A percentile compares a stretch with the other conserved stretches of the same genome.
phyloP scores from a whole-genome alignment of 1,140 invertebrate genomes.

The Hydropsyche tenuis region DNA sequence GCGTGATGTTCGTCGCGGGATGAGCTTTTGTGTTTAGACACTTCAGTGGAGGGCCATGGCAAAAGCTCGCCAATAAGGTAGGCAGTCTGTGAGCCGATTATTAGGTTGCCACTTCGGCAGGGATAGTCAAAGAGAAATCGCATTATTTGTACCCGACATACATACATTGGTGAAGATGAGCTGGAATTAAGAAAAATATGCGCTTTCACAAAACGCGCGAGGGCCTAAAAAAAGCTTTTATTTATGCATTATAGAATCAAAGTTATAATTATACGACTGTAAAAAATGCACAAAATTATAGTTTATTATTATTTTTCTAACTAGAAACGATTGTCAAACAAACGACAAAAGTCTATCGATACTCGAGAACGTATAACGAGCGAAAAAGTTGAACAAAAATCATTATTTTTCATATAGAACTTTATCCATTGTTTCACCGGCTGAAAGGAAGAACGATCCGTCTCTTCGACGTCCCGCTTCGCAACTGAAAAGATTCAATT shows the following conservation, averaged over 20 bases:
- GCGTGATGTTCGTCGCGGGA: constrained; percentile 2
- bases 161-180: too few relatives aligned
- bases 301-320: too few relatives aligned
- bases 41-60: constrained; percentile 5
- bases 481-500: too few relatives aligned
- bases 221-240: too few relatives aligned
- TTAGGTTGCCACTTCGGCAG: constrained; percentile 37
- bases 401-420: constrained; percentile 16
- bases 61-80: constrained; percentile 41
- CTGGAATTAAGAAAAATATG: too few relatives aligned
- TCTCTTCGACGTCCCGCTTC: background rate
- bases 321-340: too few relatives aligned
- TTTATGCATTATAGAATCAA: too few relatives aligned
- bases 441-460: background rate
- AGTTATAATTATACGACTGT: too few relatives aligned
- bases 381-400: constrained; percentile 11
- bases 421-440: constrained; percentile 5
- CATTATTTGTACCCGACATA: constrained; percentile 10
- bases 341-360: too few relatives aligned
- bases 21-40: constrained; percentile 25
- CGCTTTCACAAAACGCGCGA: too few relatives aligned
- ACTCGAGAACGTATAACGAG: too few relatives aligned
- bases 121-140: constrained; percentile 41
- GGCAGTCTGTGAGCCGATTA: constrained; percentile 17
- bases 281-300: too few relatives aligned